Percentiles rank a stretch among this genome's conserved stretches.
These are phyloP conservation scores for Bovichtus diacanthus DNA, from an alignment of 2,797 vertebrate genomes.

Conservation along the genomic window DNA sequence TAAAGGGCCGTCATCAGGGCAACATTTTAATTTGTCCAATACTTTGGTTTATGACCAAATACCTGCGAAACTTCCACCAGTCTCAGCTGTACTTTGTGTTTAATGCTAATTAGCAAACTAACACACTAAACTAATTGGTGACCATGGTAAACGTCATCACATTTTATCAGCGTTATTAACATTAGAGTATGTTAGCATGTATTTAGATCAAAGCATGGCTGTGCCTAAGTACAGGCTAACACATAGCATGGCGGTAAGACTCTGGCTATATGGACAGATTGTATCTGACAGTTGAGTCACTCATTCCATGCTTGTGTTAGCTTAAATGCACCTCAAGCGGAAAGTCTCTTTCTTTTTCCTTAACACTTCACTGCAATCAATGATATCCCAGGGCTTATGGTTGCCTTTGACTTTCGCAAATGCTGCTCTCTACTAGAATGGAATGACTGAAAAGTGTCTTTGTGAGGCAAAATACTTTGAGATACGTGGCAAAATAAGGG, in stretches of 20 bases:
- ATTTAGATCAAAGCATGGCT: not conserved
- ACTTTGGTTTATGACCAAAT: not conserved
- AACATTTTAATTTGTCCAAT: too few relatives aligned
- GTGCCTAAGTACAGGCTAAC: not conserved
- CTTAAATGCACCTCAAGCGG: conserved; percentile 56
- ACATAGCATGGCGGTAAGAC: not conserved
- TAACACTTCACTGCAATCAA: conserved; percentile 51
- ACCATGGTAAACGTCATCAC: not conserved
- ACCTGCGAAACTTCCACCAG: not conserved
- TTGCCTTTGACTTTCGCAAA: conserved; percentile 37
- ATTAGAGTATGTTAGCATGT: not conserved
- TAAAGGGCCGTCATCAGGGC: not conserved
- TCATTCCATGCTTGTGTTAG: conserved; percentile 57
- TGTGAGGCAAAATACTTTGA: conserved; percentile 38
- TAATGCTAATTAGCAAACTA: not conserved
- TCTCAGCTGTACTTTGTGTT: not conserved
- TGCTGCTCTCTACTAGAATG: conserved; percentile 4
- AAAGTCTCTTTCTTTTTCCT: conserved; percentile 52
- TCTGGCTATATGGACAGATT: too few relatives aligned
- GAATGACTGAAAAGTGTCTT: conserved; percentile 47
- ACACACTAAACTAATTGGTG: not conserved
- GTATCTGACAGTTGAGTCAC: too few relatives aligned
- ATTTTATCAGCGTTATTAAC: not conserved
- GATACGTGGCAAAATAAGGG: conserved; percentile 47
- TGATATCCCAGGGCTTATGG: conserved; percentile 47